Percentiles rank a stretch among this genome's conserved stretches.
Conservation (phyloP, 2,113 vertebrate genomes). For the Tragelaphus scriptus region DNA sequence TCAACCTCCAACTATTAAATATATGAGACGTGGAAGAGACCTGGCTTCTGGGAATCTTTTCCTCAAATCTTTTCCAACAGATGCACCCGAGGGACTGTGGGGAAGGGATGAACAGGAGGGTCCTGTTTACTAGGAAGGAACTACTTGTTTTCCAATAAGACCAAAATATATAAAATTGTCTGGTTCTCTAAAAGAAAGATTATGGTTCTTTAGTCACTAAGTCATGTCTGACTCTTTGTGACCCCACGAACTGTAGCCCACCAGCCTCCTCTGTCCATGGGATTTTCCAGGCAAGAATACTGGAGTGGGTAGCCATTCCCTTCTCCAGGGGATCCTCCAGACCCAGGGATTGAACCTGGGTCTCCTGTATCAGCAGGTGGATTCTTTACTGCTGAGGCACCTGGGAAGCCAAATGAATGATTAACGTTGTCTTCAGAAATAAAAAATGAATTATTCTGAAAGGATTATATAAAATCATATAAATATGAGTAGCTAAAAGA, state of each 20-base stretch:
- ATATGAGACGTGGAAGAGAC: not conserved
- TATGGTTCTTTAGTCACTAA: not conserved
- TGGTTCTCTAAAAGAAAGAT: not conserved
- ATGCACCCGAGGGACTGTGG: fast-evolving
- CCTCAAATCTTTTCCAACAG: not conserved
- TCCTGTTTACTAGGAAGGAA: not conserved
- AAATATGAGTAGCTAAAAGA: not conserved
- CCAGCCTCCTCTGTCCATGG: not conserved
- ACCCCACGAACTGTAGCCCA: not conserved
- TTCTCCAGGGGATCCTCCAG: not conserved
- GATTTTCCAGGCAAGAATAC: not conserved
- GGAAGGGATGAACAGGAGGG: not conserved
- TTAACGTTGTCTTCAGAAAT: not conserved
- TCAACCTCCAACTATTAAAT: not conserved
- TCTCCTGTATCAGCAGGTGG: not conserved
- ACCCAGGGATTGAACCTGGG: not conserved
- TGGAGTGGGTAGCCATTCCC: not conserved
- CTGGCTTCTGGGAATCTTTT: not conserved
- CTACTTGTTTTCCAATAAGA: not conserved
- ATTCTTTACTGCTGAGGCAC: not conserved
- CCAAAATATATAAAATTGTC: not conserved
- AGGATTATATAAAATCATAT: not conserved
- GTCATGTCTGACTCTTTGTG: not conserved
- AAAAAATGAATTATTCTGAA: not conserved
- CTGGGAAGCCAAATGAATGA: not conserved